A percentile compares a stretch with the other conserved stretches of the same genome.
Conservation (phyloP, 2,113 vertebrate genomes). For the Coregonus clupeaformis region DNA sequence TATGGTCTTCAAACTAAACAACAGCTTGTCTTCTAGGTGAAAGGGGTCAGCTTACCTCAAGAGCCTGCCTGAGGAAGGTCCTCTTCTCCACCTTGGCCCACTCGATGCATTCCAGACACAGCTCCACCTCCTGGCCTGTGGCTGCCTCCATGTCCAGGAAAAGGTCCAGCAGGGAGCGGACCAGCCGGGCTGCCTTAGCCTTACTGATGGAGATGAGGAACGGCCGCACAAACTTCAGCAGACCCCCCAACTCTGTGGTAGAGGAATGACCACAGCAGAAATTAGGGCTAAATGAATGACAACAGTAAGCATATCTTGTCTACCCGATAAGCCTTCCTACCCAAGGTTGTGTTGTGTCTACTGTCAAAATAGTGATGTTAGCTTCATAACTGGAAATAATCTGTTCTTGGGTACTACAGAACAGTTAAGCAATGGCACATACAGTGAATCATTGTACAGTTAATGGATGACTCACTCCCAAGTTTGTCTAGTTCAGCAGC, state of each 20-base stretch:
- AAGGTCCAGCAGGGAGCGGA: constrained; percentile 93
- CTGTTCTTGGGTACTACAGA: no score
- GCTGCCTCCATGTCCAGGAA: constrained; percentile 99
- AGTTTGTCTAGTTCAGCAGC: not conserved
- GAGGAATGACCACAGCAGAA: not conserved
- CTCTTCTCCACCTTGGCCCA: constrained; percentile 99
- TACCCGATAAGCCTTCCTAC: no score
- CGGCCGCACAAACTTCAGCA: constrained; percentile 95
- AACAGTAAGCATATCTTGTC: no score
- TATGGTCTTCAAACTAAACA: not conserved
- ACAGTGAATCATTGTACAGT: not conserved
- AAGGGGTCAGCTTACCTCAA: constrained; percentile 80
- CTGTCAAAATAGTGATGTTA: no score
- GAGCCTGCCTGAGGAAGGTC: constrained; percentile 95
- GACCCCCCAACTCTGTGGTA: constrained; percentile 88
- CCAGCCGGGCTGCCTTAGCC: constrained; percentile 91
- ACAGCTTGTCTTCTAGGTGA: no score
- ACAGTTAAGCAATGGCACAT: no score
- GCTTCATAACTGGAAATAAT: no score
- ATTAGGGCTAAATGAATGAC: not conserved
- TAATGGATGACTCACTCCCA: not conserved
- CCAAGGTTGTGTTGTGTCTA: no score
- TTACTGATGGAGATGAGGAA: constrained; percentile 95
- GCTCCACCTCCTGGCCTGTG: constrained; percentile 96
- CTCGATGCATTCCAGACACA: constrained; percentile 98